Evolutionary conservation across 2,113 vertebrate species (phyloP), one percentile per base, ranked within the genome.

Genomic region (Phrynocephalus versicolor): DNA sequence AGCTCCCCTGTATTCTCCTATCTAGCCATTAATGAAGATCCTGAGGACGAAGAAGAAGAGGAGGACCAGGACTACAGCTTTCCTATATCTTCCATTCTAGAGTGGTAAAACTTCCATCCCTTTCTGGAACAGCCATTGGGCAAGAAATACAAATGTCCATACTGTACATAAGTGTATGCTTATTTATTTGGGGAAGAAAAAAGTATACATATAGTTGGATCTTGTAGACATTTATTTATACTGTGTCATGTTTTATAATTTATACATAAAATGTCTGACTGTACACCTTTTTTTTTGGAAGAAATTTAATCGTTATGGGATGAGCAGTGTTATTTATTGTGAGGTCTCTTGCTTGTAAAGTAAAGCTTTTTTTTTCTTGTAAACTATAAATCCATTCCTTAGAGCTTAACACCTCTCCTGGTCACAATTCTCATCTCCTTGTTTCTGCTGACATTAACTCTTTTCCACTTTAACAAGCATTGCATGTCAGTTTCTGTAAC

Each of bases 301-400:
- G 97, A 99, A 97, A 97, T 98, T 97, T 99, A 98, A 99, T 98
- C 97, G 96, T 99, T 98, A 98, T 96, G 98, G 98, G 98, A 99
- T 97, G 98, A 98, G 97, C 98, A 98, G 97, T 99, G 98, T 99
- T 99, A 99, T 99, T 99, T 99, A 99, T 99, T 99, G 97, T 97
- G 97, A 97, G 94, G 96, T 98, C 97, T 97, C 96, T 97, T 97
- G 97, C 97, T 97, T 98, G 97, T 99, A 98, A 97, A 99, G 97
- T 97, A 95, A 96, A 97, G 95, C 94, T 95, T 96, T 97, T 92
- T 86, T 87, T 81, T 94, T 95, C 97, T 96, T 96, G 96, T 97
- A 94, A 98, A 97, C 97, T 98, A 91, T 95, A 95, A 97, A 98
- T 98, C 97, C 98, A 98, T 98, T 99, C 97, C 97, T 97, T 94